Conservation (phyloP, 37 sponge, comb jelly and placozoan species). For the Crambe crambe region DNA sequence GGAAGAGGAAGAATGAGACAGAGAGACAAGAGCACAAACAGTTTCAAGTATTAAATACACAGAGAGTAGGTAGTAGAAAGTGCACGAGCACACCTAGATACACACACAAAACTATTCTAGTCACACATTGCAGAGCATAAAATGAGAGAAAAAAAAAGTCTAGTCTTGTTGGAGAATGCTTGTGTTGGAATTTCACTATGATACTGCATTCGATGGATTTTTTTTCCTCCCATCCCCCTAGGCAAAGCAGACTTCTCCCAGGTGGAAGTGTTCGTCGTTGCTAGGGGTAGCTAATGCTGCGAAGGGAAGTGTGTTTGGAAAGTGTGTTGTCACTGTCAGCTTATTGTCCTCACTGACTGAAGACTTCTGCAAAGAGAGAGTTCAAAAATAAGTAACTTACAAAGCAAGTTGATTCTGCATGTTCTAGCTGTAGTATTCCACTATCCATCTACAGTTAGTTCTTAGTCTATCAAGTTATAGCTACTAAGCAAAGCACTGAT, state of each 20-base stretch:
- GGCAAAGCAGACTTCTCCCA: conserved; percentile 70
- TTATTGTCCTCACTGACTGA: not conserved
- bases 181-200: not conserved
- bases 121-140: too few relatives aligned
- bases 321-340: conserved; percentile 28
- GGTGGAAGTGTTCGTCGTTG: conserved; percentile 2
- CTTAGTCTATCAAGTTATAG: not conserved
- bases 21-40: too few relatives aligned
- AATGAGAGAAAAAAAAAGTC: not conserved
- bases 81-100: too few relatives aligned
- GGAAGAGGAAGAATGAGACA: too few relatives aligned
- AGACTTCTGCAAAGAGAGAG: not conserved
- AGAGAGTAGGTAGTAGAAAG: too few relatives aligned
- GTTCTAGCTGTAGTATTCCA: not conserved
- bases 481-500: not conserved
- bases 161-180: not conserved
- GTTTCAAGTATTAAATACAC: too few relatives aligned
- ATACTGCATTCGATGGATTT: not conserved
- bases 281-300: conserved; percentile 21
- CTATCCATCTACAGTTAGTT: too few relatives aligned
- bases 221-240: not conserved
- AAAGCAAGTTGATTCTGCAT: not conserved
- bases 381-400: too few relatives aligned
- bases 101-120: not conserved
- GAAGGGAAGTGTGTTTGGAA: conserved; percentile 41